These are phyloP conservation scores for Amia ocellicauda DNA, from an alignment of 2,113 vertebrate genomes.

Conservation along the genomic window DNA sequence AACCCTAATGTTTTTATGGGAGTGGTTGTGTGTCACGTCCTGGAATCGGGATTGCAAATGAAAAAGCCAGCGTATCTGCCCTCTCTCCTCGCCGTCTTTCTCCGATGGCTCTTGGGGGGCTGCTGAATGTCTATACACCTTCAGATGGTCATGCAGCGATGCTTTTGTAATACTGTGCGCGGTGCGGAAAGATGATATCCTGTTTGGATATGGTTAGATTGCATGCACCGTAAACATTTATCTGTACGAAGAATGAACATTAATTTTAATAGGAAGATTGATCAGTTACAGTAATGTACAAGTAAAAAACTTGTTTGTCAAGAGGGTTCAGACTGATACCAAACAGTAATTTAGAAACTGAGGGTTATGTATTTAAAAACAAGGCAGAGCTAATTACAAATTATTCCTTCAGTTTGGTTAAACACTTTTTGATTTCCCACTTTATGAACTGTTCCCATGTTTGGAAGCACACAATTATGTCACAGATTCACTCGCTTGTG, in stretches of 20 bases:
- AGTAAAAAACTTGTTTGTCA: not conserved
- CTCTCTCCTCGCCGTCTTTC: not conserved
- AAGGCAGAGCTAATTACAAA: slow-evolving; percentile 17
- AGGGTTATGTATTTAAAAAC: slow-evolving; percentile 18
- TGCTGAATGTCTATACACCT: slow-evolving; percentile 3
- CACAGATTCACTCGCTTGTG: too few relatives aligned
- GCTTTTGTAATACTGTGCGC: slow-evolving; percentile 33
- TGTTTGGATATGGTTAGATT: not conserved
- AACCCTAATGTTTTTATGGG: too few relatives aligned
- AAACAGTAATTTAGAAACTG: slow-evolving; percentile 7
- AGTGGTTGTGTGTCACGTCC: not conserved
- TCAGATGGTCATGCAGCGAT: slow-evolving; percentile 12
- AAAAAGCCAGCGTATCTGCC: not conserved
- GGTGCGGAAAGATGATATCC: slow-evolving; percentile 25
- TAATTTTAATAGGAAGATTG: too few relatives aligned
- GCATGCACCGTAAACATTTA: slow-evolving; percentile 16
- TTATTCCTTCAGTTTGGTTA: slow-evolving; percentile 26
- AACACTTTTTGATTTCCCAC: slow-evolving; percentile 30
- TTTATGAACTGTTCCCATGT: slow-evolving; percentile 24
- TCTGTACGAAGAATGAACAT: not conserved
- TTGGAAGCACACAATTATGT: slow-evolving; percentile 2
- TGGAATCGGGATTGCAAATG: not conserved
- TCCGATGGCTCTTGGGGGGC: not conserved
- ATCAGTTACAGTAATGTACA: not conserved
- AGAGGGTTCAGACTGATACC: not conserved